Conservation (phyloP, 2,888 invertebrate genomes). For the Tenodera sinensis region DNA sequence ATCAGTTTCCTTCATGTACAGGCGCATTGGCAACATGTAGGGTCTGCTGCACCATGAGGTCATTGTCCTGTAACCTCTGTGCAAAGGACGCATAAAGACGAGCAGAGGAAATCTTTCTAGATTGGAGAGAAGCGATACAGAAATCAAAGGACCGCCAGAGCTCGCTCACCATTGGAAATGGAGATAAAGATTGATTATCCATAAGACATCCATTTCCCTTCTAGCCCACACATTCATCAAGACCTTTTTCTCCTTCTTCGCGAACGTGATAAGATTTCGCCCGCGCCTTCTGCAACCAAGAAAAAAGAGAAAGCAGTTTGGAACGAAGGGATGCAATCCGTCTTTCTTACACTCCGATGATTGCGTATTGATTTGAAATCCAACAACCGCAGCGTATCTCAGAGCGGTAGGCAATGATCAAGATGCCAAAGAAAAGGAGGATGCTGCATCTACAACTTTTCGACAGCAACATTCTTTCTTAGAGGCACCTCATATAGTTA, state of each 20-base stretch:
- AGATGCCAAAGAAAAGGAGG: background rate
- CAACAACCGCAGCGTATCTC: background rate
- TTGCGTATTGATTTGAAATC: constrained; percentile 26
- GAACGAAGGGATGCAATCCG: background rate
- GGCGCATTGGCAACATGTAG: too few relatives aligned
- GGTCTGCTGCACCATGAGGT: too few relatives aligned
- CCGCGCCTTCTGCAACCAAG: background rate
- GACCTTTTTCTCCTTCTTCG: background rate
- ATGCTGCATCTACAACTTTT: background rate
- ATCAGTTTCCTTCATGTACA: too few relatives aligned
- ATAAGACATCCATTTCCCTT: background rate
- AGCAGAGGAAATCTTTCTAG: background rate
- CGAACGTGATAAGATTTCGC: constrained; percentile 17
- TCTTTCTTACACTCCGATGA: constrained; percentile 24
- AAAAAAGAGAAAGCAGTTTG: background rate
- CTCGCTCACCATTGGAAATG: background rate
- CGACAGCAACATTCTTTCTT: background rate
- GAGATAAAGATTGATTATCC: background rate
- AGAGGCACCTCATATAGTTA: too few relatives aligned
- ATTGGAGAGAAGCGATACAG: background rate
- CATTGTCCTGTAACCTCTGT: background rate
- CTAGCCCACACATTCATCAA: constrained; percentile 5
- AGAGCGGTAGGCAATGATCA: background rate
- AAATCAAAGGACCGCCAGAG: background rate
- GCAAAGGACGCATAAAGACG: background rate